Percentiles rank a stretch among this genome's conserved stretches.
These are phyloP conservation scores for Catocala sponsa DNA, from an alignment of 2,888 invertebrate genomes.

Conservation along the genomic window DNA sequence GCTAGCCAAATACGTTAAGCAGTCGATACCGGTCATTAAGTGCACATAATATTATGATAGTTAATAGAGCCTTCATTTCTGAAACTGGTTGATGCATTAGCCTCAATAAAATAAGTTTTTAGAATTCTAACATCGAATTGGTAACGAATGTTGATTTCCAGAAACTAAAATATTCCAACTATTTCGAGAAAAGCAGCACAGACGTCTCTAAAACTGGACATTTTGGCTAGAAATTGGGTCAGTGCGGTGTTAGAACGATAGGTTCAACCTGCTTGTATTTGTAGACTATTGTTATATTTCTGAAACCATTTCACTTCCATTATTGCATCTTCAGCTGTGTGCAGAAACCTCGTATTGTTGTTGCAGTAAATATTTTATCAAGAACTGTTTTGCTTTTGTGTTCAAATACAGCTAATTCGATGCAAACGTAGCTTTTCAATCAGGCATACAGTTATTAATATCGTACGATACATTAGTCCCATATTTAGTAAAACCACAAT, in stretches of 20 bases:
- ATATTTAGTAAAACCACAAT: too few species aligned
- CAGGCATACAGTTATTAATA: too few species aligned
- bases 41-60: too few species aligned
- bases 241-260: constrained; percentile 21
- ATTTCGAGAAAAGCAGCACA: constrained; percentile 1
- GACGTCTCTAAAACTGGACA: constrained; percentile 8
- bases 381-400: background rate
- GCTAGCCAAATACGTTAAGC: too few species aligned
- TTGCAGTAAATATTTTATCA: background rate
- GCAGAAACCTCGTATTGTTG: background rate
- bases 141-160: too few species aligned
- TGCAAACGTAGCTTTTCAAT: too few species aligned
- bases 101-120: too few species aligned
- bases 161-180: background rate
- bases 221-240: constrained; percentile 36
- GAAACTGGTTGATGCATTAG: too few species aligned
- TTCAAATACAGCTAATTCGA: background rate
- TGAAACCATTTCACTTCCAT: constrained; percentile 5
- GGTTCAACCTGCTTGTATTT: constrained; percentile 26
- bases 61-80: too few species aligned
- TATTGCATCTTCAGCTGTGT: constrained; percentile 11
- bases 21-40: too few species aligned
- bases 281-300: constrained; percentile 29
- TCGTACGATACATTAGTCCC: too few species aligned
- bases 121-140: too few species aligned